These are phyloP conservation scores for Drosophila bocqueti DNA, from an alignment of 1,140 invertebrate species.

Conservation along the genomic window DNA sequence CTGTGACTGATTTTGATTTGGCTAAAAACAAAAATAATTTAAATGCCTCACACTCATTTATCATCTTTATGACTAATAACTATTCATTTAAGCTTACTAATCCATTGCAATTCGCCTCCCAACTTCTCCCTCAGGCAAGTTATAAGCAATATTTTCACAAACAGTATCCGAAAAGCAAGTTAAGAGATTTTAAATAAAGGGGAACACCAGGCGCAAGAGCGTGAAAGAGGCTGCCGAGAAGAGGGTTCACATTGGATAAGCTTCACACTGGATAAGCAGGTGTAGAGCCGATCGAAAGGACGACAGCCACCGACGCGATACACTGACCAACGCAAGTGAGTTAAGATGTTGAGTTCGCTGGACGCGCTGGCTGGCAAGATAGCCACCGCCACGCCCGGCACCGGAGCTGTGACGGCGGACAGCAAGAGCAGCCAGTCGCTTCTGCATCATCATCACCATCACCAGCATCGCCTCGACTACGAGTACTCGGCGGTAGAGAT, in stretches of 20 bases:
- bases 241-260: too few relatives aligned
- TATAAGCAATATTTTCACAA: conserved; percentile 31
- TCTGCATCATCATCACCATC: conserved; percentile 63
- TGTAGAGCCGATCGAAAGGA: background rate
- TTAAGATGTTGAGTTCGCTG: conserved; percentile 90
- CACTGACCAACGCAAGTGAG: background rate
- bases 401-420: conserved; percentile 65
- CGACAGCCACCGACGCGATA: background rate
- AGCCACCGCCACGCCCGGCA: conserved; percentile 87
- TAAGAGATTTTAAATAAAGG: conserved; percentile 6
- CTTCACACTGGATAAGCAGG: conserved; percentile 17
- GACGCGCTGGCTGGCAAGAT: conserved; percentile 92
- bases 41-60: conserved; percentile 34
- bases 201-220: background rate
- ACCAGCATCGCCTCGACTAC: conserved; percentile 62
- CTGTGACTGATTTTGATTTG: conserved; percentile 12
- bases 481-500: conserved; percentile 76
- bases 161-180: conserved; percentile 7
- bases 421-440: conserved; percentile 58
- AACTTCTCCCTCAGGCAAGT: conserved; percentile 73
- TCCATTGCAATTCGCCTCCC: conserved; percentile 73
- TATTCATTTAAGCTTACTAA: conserved; percentile 65
- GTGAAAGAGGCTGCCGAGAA: conserved; percentile 6
- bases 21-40: background rate
- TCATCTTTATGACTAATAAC: conserved; percentile 40